A percentile compares a stretch with the other conserved stretches of the same genome.
These are phyloP conservation scores for Bungarus multicinctus DNA, from an alignment of 2,113 vertebrate genomes.

Conservation along the genomic window DNA sequence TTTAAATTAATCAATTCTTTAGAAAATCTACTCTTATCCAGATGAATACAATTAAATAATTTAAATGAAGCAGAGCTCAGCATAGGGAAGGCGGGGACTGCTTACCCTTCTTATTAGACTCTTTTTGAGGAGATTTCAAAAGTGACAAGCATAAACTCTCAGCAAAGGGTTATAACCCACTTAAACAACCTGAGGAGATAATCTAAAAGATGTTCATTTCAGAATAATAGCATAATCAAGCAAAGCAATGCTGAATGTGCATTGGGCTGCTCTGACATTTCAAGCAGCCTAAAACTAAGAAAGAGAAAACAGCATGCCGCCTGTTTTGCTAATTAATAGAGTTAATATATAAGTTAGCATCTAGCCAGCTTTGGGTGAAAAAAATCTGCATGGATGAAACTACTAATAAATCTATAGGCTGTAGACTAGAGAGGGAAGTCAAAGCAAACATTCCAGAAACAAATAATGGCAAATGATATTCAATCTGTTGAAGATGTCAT, in stretches of 20 bases:
- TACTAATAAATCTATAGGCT: not conserved
- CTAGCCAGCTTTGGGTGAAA: not conserved
- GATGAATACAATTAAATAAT: not conserved
- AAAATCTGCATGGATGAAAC: not conserved
- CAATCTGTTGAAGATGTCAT: not conserved
- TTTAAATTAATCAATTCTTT: conserved; percentile 51
- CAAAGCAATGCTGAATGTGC: not conserved
- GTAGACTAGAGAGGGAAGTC: not conserved
- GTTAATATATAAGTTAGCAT: not conserved
- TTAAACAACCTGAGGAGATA: not conserved
- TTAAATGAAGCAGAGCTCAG: not conserved
- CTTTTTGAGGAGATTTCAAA: not conserved
- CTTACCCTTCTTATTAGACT: not conserved
- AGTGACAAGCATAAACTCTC: not conserved
- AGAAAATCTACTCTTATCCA: not conserved
- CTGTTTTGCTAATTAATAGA: not conserved
- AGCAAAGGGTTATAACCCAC: not conserved
- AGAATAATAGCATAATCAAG: not conserved
- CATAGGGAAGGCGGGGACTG: not conserved
- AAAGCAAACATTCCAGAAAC: not conserved
- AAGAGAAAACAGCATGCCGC: not conserved
- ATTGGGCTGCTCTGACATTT: not conserved
- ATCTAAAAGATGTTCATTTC: not conserved
- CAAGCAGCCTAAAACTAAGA: not conserved
- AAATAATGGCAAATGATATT: not conserved